These are phyloP conservation scores for Acleris cristana DNA, from an alignment of 2,888 invertebrate genomes.

Conservation along the genomic window DNA sequence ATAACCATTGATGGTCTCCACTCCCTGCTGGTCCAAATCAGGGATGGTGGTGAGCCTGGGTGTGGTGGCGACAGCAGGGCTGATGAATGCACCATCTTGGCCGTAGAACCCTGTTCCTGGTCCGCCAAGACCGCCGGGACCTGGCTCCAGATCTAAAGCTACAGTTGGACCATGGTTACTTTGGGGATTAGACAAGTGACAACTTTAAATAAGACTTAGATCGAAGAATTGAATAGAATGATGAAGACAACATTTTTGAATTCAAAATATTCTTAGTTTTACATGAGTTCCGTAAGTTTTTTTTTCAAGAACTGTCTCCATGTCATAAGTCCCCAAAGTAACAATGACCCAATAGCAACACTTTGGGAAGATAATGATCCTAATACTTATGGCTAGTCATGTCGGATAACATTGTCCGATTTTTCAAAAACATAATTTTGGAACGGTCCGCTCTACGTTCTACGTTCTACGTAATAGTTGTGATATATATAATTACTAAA, in stretches of 20 bases:
- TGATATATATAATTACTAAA: too few relatives aligned
- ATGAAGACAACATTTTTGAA: neutral
- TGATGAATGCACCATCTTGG: conserved; percentile 50
- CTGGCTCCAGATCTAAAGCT: conserved; percentile 40
- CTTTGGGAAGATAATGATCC: neutral
- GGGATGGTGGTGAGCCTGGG: conserved; percentile 35
- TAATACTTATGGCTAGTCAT: neutral
- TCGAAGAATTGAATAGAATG: neutral
- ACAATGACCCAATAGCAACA: neutral
- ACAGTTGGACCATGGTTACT: neutral
- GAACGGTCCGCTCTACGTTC: too few relatives aligned
- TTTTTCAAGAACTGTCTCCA: too few relatives aligned
- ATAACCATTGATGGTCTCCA: conserved; percentile 48
- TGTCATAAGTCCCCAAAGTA: neutral
- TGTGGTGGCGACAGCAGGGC: conserved; percentile 26
- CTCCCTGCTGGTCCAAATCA: conserved; percentile 42
- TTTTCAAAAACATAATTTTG: too few relatives aligned
- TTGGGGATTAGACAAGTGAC: neutral
- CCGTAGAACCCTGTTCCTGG: conserved; percentile 57
- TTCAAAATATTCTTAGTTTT: too few relatives aligned
- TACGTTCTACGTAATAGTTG: too few relatives aligned
- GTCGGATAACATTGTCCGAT: too few relatives aligned
- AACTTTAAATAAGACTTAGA: neutral
- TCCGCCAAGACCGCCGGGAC: conserved; percentile 51
- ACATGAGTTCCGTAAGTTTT: too few relatives aligned